Percentiles rank a stretch among this genome's conserved stretches.
Evolutionary conservation across 2,888 invertebrate genomes (phyloP).

Genomic region (Deilephila porcellus): DNA sequence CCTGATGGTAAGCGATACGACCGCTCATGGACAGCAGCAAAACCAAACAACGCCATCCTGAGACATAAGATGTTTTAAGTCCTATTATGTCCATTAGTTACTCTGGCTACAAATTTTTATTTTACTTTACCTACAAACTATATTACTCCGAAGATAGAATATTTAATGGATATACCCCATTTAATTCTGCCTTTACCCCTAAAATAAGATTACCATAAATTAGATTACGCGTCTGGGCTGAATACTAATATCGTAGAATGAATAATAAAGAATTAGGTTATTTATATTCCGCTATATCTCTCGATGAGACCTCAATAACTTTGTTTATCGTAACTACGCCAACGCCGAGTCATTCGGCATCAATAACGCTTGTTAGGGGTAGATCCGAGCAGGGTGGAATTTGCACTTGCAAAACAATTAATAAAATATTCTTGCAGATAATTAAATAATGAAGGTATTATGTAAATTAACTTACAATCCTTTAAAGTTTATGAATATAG

Average conservation of each 20-base stretch:
- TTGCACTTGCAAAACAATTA: neutral
- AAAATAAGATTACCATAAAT: neutral
- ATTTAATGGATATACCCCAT: slow-evolving; percentile 1
- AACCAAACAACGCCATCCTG: too few relatives aligned
- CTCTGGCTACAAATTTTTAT: too few relatives aligned
- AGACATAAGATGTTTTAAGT: too few relatives aligned
- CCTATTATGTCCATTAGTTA: too few relatives aligned
- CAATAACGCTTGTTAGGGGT: neutral
- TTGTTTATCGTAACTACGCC: slow-evolving; percentile 5
- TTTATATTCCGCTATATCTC: slow-evolving; percentile 13
- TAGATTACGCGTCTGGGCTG: neutral
- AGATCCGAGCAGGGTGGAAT: neutral
- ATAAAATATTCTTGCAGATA: neutral
- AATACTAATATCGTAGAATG: neutral
- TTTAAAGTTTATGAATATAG: too few relatives aligned
- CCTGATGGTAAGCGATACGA: too few relatives aligned
- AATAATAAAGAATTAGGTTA: neutral
- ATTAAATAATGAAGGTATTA: neutral
- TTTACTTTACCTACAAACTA: neutral
- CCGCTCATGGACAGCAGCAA: too few relatives aligned
- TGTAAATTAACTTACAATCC: too few relatives aligned
- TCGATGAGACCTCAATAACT: neutral
- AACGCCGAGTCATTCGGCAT: slow-evolving; percentile 3
- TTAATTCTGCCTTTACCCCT: neutral
- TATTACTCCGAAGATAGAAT: neutral